Percentiles rank a stretch among this genome's conserved stretches.
phyloP scores from a whole-genome alignment of 2,888 invertebrate species.

The Mesopsocus fuscifrons region DNA sequence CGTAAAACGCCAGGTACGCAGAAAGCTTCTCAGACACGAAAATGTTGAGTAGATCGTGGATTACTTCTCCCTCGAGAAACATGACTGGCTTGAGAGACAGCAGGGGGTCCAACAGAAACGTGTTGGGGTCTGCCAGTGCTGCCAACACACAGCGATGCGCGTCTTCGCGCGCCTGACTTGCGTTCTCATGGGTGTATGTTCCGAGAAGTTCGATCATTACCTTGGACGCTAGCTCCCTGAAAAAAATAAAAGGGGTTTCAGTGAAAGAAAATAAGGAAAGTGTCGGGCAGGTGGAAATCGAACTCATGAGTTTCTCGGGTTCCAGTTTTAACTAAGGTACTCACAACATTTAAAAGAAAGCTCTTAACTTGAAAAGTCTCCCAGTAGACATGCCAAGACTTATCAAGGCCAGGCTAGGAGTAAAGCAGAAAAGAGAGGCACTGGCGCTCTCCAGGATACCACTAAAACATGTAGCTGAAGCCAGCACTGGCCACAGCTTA shows the following conservation, averaged over 20 bases:
- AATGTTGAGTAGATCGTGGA: conserved; percentile 82
- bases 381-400: neutral
- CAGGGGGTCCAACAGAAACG: conserved; percentile 87
- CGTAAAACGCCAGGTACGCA: conserved; percentile 84
- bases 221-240: conserved; percentile 76
- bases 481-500: too few relatives aligned
- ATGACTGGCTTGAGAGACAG: conserved; percentile 85
- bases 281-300: too few relatives aligned
- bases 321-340: conserved; percentile 3
- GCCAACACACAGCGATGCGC: conserved; percentile 92
- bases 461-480: too few relatives aligned
- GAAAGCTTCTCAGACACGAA: conserved; percentile 88
- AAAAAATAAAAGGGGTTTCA: conserved; percentile 20
- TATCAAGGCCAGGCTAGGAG: neutral
- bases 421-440: too few relatives aligned
- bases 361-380: too few relatives aligned
- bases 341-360: neutral
- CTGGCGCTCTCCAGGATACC: too few relatives aligned
- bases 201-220: conserved; percentile 94
- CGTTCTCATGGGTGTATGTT: conserved; percentile 94
- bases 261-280: too few relatives aligned
- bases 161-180: conserved; percentile 89
- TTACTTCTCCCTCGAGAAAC: conserved; percentile 84
- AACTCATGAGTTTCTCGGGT: too few relatives aligned
- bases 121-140: conserved; percentile 85